A percentile compares a stretch with the other conserved stretches of the same genome.
phyloP scores from a whole-genome alignment of 1,140 invertebrate species.

The Brachionus calyciflorus region DNA sequence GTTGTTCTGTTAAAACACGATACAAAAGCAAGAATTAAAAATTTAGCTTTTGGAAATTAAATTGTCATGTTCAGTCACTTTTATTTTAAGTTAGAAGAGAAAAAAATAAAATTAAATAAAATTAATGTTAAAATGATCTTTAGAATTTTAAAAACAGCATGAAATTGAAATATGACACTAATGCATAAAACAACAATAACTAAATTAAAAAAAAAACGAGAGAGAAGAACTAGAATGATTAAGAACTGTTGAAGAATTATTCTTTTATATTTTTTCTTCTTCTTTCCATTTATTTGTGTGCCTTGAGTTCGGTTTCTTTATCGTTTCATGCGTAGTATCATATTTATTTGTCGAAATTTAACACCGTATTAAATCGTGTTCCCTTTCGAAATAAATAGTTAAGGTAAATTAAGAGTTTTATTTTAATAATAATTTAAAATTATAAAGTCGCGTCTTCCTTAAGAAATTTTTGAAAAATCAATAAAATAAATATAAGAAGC shows the following conservation, averaged over 20 bases:
- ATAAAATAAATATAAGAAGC: conserved; percentile 7
- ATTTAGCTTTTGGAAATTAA: too few relatives aligned
- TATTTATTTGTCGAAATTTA: conserved; percentile 20
- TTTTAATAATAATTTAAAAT: neutral
- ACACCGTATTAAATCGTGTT: neutral
- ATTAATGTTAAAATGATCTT: too few relatives aligned
- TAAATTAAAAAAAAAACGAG: too few relatives aligned
- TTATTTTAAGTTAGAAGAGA: too few relatives aligned
- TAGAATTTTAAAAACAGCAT: conserved; percentile 9
- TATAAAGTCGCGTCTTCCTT: conserved; percentile 3
- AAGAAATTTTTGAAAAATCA: neutral
- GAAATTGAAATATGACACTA: conserved; percentile 25
- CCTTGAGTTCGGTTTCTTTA: neutral
- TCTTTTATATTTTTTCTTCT: too few relatives aligned
- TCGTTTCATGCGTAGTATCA: conserved; percentile 8
- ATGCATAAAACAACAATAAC: too few relatives aligned
- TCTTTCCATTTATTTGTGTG: neutral
- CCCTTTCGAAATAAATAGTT: neutral
- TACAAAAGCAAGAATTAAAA: too few relatives aligned
- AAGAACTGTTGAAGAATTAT: too few relatives aligned
- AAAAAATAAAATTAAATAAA: too few relatives aligned
- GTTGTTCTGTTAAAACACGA: too few relatives aligned
- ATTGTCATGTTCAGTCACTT: too few relatives aligned
- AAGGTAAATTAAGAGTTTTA: conserved; percentile 23
- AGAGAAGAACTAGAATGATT: conserved; percentile 6